Evolutionary conservation across 2,888 invertebrate genomes (phyloP), one percentile per base, ranked within the genome.

Genomic region (Seladonia tumulorum): DNA sequence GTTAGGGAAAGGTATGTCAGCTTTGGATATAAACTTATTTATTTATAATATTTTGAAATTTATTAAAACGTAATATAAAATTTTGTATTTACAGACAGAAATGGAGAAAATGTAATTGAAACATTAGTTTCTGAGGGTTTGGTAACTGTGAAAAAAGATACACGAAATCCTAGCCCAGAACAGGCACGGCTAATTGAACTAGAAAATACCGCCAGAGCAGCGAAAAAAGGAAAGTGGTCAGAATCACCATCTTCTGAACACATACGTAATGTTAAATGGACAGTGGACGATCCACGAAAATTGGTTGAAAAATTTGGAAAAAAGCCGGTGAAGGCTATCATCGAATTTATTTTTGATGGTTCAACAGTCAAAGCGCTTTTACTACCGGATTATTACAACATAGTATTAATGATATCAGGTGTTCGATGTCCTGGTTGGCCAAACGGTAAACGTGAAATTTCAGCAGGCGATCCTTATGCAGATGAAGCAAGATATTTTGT

Each of bases 291-390:
- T 94, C 97, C 97, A n/a, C 96, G 97, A 77, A 96, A 96, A 76
- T 97, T 97, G 95, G 98, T 99, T 5, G 99, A 99, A 92, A 97
- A 98, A 93, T 97, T 97, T 89, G 97, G 97, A 87, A 97, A 97
- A 60, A 98, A 98, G 94, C 98, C 98, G 0, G 96, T 99, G 8
- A 98, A 97, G 95, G 99, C 99, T 72, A 97, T 99, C 82, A 98
- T 99, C 91, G 99, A 99, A 94, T 99, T 99, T 96, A 99, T 99
- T 0, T 97, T 99, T 81, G 99, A 99, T 95, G 99, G 99, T 0
- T 99, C 99, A 53, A 99, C 99, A 1, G 97, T 99, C 22, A 96
- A 99, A 88, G 98, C 98, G 5, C 98, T 99, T 93, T 96, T 99
- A 18, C 95, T 99, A 81, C 99, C 99, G 1, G 98, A 98, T 84